Percentiles rank a stretch among this genome's conserved stretches.
These are phyloP conservation scores for Trichonephila clavata DNA, from an alignment of 1,140 invertebrate genomes.

Conservation along the genomic window DNA sequence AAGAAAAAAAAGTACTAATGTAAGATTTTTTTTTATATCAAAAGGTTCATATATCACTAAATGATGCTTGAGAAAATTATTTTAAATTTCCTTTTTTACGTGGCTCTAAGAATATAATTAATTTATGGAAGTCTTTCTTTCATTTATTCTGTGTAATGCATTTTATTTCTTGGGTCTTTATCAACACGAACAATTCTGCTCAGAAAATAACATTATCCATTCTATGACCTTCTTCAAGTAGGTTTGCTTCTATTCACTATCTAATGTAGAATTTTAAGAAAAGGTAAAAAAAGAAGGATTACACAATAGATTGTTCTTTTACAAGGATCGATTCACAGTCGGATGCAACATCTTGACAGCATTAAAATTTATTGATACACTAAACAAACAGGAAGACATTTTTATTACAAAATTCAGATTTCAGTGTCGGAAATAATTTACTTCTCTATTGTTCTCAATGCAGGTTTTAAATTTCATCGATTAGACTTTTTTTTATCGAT, in stretches of 20 bases:
- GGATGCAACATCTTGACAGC: not conserved
- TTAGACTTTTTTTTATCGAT: conserved; percentile 8
- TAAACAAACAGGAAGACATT: not conserved
- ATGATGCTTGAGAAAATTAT: too few relatives aligned
- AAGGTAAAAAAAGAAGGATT: conserved; percentile 4
- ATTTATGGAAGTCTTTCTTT: too few relatives aligned
- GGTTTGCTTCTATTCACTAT: not conserved
- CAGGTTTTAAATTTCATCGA: conserved; percentile 17
- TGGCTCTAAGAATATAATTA: too few relatives aligned
- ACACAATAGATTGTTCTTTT: not conserved
- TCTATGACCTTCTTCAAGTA: not conserved
- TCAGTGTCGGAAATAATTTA: not conserved
- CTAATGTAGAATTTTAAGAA: not conserved
- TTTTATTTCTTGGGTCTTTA: too few relatives aligned
- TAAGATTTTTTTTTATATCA: too few relatives aligned
- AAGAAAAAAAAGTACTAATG: too few relatives aligned
- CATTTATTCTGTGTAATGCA: too few relatives aligned
- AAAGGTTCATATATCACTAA: too few relatives aligned
- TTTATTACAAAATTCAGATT: conserved; percentile 36
- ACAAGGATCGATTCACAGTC: not conserved
- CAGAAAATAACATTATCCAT: not conserved
- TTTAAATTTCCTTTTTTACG: too few relatives aligned
- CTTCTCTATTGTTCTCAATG: not conserved
- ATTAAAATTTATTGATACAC: not conserved
- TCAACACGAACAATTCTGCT: too few relatives aligned